Conservation (phyloP, 2,888 invertebrate species). For the Dasypolia templi region DNA sequence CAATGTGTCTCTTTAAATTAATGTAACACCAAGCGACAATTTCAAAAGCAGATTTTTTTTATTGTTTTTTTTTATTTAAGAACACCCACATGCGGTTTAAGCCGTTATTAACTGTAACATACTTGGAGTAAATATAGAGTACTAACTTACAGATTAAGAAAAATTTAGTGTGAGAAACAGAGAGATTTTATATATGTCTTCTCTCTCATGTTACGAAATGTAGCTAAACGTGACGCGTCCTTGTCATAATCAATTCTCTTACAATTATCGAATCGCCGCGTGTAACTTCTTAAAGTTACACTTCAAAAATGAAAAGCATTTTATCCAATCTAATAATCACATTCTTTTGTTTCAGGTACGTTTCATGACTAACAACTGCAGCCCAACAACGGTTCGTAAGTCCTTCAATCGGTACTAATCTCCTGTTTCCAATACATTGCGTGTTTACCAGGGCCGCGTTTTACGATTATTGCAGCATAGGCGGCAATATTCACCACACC, state of each 20-base stretch:
- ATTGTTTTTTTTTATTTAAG: too few species aligned
- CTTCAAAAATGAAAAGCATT: neutral
- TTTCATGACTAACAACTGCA: conserved; percentile 8
- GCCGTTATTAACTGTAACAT: neutral
- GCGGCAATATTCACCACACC: conserved; percentile 56
- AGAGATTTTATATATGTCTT: too few species aligned
- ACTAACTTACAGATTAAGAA: too few species aligned
- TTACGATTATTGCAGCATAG: conserved; percentile 58
- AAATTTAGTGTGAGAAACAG: too few species aligned
- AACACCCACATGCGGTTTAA: too few species aligned
- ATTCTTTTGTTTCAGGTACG: conserved; percentile 74
- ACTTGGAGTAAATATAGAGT: too few species aligned
- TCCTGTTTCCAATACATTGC: conserved; percentile 63
- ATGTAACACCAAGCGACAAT: neutral
- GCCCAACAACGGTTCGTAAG: conserved; percentile 50
- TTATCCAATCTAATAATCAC: conserved; percentile 10
- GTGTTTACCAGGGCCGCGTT: conserved; percentile 43
- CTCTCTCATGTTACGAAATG: too few species aligned
- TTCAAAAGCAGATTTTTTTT: neutral
- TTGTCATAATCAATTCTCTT: neutral
- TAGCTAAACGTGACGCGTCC: too few species aligned
- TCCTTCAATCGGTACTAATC: conserved; percentile 57
- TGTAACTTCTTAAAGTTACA: too few species aligned
- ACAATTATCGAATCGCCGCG: neutral
- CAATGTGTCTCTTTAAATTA: neutral